phyloP scores from a whole-genome alignment of 2,797 vertebrate species.

The Sarcophilus harrisii region DNA sequence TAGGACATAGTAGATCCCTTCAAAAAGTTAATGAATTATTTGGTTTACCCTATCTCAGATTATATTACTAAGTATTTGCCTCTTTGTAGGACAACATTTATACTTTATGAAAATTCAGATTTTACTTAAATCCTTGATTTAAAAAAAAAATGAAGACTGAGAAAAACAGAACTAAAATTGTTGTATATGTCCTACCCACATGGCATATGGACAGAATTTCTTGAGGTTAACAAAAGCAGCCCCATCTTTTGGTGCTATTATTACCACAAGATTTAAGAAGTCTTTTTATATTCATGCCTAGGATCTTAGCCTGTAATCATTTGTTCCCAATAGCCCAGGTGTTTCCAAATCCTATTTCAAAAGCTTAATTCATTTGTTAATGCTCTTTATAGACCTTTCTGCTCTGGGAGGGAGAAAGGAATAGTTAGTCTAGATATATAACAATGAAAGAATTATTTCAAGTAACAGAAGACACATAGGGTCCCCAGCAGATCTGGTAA shows the following conservation, averaged over 20 bases:
- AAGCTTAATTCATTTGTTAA: constrained; percentile 39
- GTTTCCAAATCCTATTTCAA: constrained; percentile 46
- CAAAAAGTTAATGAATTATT: constrained; percentile 21
- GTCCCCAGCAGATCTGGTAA: constrained; percentile 80
- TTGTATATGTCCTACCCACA: background rate
- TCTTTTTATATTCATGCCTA: background rate
- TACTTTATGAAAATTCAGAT: background rate
- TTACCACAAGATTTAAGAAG: background rate
- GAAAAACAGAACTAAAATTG: constrained; percentile 15
- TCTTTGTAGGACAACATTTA: constrained; percentile 4
- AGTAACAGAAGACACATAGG: constrained; percentile 79
- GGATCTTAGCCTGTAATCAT: constrained; percentile 27
- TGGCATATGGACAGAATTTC: background rate
- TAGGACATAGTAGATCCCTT: background rate
- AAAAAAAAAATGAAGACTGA: constrained; percentile 40
- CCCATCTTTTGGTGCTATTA: background rate
- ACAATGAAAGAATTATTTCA: constrained; percentile 82
- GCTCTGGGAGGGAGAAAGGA: constrained; percentile 19
- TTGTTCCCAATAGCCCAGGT: constrained; percentile 36
- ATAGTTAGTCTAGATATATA: constrained; percentile 43
- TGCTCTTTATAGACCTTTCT: constrained; percentile 6
- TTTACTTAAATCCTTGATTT: constrained; percentile 59
- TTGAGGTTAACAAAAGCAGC: background rate
- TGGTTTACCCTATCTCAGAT: constrained; percentile 26
- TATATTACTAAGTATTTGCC: constrained; percentile 4